Base-by-base conservation (phyloP, 2,113 vertebrate genomes). In the Alosa alosa region DNA sequence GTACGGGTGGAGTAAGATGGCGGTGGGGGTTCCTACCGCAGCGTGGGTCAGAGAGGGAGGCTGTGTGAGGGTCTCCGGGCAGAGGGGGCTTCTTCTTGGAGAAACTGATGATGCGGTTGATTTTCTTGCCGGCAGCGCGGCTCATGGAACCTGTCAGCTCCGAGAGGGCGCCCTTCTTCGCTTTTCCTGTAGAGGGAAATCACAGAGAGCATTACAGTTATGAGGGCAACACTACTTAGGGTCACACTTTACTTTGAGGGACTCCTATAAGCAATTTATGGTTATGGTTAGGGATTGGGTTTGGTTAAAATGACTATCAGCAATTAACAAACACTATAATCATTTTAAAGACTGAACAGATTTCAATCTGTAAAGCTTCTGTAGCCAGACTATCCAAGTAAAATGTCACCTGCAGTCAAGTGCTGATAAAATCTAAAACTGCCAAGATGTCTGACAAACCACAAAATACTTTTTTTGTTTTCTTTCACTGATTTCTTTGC, bases 21-120 rank as follows among this genome's bases (percentile, higher is more conserved):
- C 46, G 41, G 20, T 0, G 0, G 84, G 94, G 94, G 0, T 49
- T 31, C 94, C 94, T 89, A 99, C 98, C 98, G 1, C 97, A 97
- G 92, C 96, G 96, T 0, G 97, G 97, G 88, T 97, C 96, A 81
- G 95, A 95, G 0, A 94, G 91, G 49, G 95, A 94, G n/a, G 94
- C 94, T 0, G 90, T 94, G 83, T 95, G 94, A 0, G 90, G 91
- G 60, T 97, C 97, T 87, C 97, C 97, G 0, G 96, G 92, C n/a
- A 94, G 81, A 4, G 93, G 94, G 0, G 96, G 93, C 89, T 99
- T 99, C 93, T 96, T 96, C 91, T 99, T 99, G 88, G 98, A 98
- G 93, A 99, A 99, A 88, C 96, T 97, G 93, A 99, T 99, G 92
- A 99, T 99, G 68, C 96, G 96, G 86, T 96, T 99, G 93, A 99